Percentiles rank a stretch among this genome's conserved stretches.
phyloP scores from a whole-genome alignment of 2,888 invertebrate species.

The Oligia fasciuncula region DNA sequence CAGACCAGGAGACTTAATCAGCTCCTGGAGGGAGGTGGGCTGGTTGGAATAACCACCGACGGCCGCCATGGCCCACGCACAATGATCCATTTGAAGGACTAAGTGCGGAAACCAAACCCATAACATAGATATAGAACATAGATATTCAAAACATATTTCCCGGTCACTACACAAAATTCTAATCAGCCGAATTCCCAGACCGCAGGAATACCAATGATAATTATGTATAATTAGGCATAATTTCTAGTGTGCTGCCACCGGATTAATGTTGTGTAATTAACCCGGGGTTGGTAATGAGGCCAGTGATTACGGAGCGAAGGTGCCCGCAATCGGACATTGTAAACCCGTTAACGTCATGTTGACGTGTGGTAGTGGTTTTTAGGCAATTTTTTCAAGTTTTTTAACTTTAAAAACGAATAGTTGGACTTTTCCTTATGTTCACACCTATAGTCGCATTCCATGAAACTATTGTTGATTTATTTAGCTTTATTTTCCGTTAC shows the following conservation, averaged over 20 bases:
- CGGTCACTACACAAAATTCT: conserved; percentile 15
- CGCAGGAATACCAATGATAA: conserved; percentile 40
- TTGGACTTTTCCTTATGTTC: fast-evolving
- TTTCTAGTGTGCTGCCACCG: conserved; percentile 31
- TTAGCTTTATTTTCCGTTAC: too few species aligned
- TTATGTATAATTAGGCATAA: conserved; percentile 56
- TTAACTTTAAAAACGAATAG: neutral
- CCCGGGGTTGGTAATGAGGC: conserved; percentile 50
- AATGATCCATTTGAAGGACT: too few species aligned
- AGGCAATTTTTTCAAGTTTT: neutral
- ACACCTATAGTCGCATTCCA: too few species aligned
- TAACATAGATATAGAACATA: neutral
- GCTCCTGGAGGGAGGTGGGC: too few species aligned
- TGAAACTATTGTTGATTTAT: too few species aligned
- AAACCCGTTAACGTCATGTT: conserved; percentile 35
- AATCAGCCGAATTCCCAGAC: conserved; percentile 31
- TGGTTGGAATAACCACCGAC: too few species aligned
- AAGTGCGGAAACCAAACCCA: too few species aligned
- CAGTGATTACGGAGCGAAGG: conserved; percentile 48
- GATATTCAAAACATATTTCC: neutral
- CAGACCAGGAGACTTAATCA: too few species aligned
- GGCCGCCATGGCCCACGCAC: too few species aligned
- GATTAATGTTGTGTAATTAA: conserved; percentile 56
- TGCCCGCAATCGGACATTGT: conserved; percentile 17
- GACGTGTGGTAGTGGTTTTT: conserved; percentile 22